phyloP scores from a whole-genome alignment of 2,797 vertebrate genomes.

The Gymnopithys bicolor region DNA sequence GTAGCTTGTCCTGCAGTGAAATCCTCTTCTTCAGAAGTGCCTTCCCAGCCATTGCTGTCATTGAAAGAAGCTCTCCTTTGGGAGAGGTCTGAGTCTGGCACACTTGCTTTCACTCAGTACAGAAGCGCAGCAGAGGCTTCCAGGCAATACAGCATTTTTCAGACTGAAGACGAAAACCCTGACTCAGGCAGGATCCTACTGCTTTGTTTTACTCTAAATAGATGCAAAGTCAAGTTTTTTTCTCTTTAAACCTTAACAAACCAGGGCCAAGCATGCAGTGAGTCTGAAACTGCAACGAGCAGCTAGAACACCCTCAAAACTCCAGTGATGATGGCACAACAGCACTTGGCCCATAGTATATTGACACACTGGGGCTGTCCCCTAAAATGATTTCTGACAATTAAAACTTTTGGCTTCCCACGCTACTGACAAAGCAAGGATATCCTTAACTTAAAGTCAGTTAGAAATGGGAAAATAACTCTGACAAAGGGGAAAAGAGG shows the following conservation, averaged over 20 bases:
- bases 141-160: neutral
- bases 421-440: neutral
- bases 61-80: neutral
- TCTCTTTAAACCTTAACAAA: neutral
- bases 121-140: neutral
- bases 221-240: neutral
- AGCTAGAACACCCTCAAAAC: neutral
- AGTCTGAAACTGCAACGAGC: neutral
- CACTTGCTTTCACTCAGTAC: neutral
- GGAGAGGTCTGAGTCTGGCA: neutral
- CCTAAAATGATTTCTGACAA: neutral
- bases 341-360: neutral
- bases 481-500: neutral
- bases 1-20: neutral
- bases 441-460: neutral
- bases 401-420: neutral
- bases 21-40: neutral
- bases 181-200: neutral
- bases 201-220: neutral
- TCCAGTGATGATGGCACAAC: neutral
- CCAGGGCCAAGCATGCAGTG: neutral
- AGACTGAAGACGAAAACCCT: neutral
- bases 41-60: neutral
- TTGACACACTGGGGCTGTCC: neutral
- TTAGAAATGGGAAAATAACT: slow-evolving; percentile 8